A percentile compares a stretch with the other conserved stretches of the same genome.
These are phyloP conservation scores for Drosophila guanche DNA, from an alignment of 1,140 invertebrate genomes.

Conservation along the genomic window DNA sequence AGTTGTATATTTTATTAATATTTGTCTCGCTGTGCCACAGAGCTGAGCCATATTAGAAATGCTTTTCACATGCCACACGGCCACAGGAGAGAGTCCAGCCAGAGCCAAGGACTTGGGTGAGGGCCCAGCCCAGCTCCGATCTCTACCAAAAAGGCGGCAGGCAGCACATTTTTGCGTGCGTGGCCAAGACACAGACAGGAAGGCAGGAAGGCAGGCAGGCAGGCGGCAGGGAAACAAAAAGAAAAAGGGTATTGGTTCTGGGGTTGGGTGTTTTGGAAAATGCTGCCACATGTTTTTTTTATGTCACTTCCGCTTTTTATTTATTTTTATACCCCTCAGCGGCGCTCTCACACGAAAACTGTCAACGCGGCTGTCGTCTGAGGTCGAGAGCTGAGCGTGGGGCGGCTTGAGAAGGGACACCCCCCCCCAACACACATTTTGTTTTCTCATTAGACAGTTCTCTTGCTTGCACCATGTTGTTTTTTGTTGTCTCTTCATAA, in stretches of 20 bases:
- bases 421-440: slow-evolving; percentile 42
- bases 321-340: slow-evolving; percentile 61
- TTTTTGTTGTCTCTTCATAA: slow-evolving; percentile 38
- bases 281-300: slow-evolving; percentile 79
- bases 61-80: slow-evolving; percentile 27
- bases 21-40: slow-evolving; percentile 51
- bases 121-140: too few relatives aligned
- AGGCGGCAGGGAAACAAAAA: not conserved
- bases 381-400: not conserved
- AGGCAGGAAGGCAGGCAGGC: too few relatives aligned
- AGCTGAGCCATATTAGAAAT: slow-evolving; percentile 17
- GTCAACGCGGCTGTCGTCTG: slow-evolving; percentile 55
- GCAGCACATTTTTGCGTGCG: slow-evolving; percentile 76
- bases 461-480: not conserved
- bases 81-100: not conserved
- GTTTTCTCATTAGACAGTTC: slow-evolving; percentile 65
- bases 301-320: slow-evolving; percentile 76
- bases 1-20: slow-evolving; percentile 83
- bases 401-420: too few relatives aligned
- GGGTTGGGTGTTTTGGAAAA: slow-evolving; percentile 33
- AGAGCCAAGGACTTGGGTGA: too few relatives aligned
- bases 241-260: not conserved
- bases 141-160: slow-evolving; percentile 51
- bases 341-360: slow-evolving; percentile 26
- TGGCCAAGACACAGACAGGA: slow-evolving; percentile 50